phyloP scores from a whole-genome alignment of 2,113 vertebrate genomes.

The Electrona antarctica region DNA sequence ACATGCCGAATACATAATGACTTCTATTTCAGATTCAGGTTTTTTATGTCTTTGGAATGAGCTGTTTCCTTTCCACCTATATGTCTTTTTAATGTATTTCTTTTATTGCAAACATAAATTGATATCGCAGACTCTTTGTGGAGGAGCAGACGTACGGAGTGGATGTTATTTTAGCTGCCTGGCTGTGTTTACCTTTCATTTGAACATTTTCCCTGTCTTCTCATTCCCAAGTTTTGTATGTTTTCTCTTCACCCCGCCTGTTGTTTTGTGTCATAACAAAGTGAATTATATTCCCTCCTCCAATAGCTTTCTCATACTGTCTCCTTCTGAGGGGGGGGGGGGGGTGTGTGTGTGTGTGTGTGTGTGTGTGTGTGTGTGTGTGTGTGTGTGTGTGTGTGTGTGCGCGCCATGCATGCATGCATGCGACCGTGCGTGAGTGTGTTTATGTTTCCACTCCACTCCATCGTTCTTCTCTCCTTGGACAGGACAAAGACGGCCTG shows the following conservation, averaged over 20 bases:
- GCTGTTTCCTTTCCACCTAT: constrained; percentile 48
- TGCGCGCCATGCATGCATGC: too few relatives aligned
- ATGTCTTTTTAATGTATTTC: constrained; percentile 20
- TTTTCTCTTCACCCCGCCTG: constrained; percentile 73
- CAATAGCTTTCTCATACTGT: constrained; percentile 56
- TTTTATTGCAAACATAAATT: constrained; percentile 73
- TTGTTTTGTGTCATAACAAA: constrained; percentile 84
- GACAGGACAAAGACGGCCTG: neutral
- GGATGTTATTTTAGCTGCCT: constrained; percentile 78
- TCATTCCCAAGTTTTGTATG: constrained; percentile 76
- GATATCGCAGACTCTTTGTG: constrained; percentile 57
- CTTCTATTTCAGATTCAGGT: constrained; percentile 18
- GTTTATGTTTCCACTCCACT: too few relatives aligned
- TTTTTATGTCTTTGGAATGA: constrained; percentile 39
- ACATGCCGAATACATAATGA: neutral
- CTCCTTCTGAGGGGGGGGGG: constrained; percentile 20
- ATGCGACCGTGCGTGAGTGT: constrained; percentile 5
- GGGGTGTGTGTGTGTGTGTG: neutral
- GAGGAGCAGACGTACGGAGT: constrained; percentile 42
- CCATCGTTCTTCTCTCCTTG: too few relatives aligned
- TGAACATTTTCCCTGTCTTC: constrained; percentile 75
- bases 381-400: constrained; percentile 4
- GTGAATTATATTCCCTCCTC: constrained; percentile 58
- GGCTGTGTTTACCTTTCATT: constrained; percentile 80
- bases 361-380: neutral